A percentile compares a stretch with the other conserved stretches of the same genome.
phyloP scores from a whole-genome alignment of 2,888 invertebrate genomes.

The Mechanitis messenoides region DNA sequence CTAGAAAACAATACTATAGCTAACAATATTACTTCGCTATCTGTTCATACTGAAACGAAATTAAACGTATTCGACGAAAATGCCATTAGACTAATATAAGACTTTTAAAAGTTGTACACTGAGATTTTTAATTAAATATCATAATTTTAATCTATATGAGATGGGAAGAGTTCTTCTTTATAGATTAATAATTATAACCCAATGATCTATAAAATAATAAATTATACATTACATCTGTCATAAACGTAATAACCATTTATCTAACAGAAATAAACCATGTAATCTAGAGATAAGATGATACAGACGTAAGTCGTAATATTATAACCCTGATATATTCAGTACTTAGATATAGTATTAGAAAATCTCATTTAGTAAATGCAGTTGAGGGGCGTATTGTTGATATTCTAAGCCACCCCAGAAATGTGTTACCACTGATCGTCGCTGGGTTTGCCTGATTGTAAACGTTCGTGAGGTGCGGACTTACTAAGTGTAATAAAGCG shows the following conservation, averaged over 20 bases:
- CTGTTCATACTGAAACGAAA: not conserved
- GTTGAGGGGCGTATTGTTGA: conserved; percentile 59
- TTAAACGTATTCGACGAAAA: not conserved
- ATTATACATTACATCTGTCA: too few species aligned
- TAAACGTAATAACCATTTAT: too few species aligned
- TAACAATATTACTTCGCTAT: not conserved
- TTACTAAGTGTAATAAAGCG: conserved; percentile 28
- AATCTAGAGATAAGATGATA: not conserved
- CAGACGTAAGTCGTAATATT: not conserved
- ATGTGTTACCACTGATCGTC: conserved; percentile 60
- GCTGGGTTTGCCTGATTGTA: conserved; percentile 64
- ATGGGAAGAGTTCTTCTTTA: too few species aligned
- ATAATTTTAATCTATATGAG: too few species aligned
- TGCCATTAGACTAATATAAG: not conserved
- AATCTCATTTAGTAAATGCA: conserved; percentile 68
- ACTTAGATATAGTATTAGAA: conserved; percentile 48
- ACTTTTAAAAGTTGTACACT: too few species aligned
- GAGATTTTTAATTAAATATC: too few species aligned
- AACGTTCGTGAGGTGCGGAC: conserved; percentile 45
- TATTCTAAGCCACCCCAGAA: conserved; percentile 65
- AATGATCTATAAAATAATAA: too few species aligned
- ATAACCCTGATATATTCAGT: conserved; percentile 6
- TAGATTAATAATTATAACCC: too few species aligned
- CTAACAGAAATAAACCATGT: too few species aligned
- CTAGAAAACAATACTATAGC: conserved; percentile 5